These are phyloP conservation scores for Pogonocichla stellata DNA, from an alignment of 2,113 vertebrate species.

Conservation along the genomic window DNA sequence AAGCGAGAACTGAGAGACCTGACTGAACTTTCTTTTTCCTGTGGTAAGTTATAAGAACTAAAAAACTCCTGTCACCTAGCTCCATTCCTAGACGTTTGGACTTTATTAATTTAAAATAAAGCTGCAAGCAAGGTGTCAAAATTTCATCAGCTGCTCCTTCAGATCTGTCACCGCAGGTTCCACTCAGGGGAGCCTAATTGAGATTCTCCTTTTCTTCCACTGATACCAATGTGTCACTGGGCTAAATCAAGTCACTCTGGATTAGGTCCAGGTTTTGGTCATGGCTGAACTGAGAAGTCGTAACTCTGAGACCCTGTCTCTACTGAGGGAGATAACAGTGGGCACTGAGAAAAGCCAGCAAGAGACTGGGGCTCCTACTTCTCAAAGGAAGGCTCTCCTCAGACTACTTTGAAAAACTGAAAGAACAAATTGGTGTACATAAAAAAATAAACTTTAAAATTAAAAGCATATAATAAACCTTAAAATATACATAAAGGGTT, in stretches of 20 bases:
- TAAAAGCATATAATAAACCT: background rate
- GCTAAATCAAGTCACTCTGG: conserved; percentile 31
- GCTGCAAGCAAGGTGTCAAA: background rate
- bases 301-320: background rate
- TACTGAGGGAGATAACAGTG: background rate
- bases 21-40: background rate
- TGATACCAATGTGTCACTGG: background rate
- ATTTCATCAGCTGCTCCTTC: background rate
- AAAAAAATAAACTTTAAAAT: background rate
- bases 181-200: background rate
- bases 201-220: conserved; percentile 1
- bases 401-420: background rate
- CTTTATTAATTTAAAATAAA: background rate
- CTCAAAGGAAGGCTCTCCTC: background rate
- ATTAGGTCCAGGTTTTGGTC: conserved; percentile 21
- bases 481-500: background rate
- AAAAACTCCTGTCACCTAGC: background rate
- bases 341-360: background rate
- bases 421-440: background rate
- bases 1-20: background rate
- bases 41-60: background rate
- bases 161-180: background rate
- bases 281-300: background rate
- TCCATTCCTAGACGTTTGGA: background rate
- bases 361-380: background rate